phyloP scores from a whole-genome alignment of 23 tunicate genomes.

The Pegea sp. region DNA sequence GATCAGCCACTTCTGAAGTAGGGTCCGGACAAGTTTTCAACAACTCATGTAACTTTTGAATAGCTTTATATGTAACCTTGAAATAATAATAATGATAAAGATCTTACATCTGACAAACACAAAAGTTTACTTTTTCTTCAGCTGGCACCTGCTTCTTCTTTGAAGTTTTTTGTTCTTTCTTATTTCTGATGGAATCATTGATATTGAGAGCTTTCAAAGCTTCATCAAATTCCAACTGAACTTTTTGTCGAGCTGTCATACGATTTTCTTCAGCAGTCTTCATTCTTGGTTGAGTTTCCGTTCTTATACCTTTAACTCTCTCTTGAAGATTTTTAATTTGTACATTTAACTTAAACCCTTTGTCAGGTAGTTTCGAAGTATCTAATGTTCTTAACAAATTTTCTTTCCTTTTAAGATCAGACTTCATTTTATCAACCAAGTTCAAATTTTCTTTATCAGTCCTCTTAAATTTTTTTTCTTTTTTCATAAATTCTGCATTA shows the following conservation, averaged over 20 bases:
- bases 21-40: conserved; percentile 42
- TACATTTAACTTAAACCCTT: conserved; percentile 30
- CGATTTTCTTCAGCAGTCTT: too few species aligned
- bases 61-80: conserved; percentile 52
- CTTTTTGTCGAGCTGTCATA: too few species aligned
- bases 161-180: not conserved
- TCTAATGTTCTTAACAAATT: conserved; percentile 15
- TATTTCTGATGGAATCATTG: not conserved
- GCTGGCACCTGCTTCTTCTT: not conserved
- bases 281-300: too few species aligned
- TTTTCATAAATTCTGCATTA: not conserved
- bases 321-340: conserved; percentile 24
- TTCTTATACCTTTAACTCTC: conserved; percentile 6
- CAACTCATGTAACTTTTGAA: conserved; percentile 40
- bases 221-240: not conserved
- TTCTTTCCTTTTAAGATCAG: conserved; percentile 16
- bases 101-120: not conserved
- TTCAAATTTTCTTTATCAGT: not conserved
- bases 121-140: not conserved
- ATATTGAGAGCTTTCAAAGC: not conserved
- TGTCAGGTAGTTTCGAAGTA: conserved; percentile 47
- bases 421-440: not conserved
- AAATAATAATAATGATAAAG: not conserved
- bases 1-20: conserved; percentile 28
- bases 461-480: not conserved